phyloP scores from a whole-genome alignment of 2,113 vertebrate genomes.

The Myotis lucifugus region DNA sequence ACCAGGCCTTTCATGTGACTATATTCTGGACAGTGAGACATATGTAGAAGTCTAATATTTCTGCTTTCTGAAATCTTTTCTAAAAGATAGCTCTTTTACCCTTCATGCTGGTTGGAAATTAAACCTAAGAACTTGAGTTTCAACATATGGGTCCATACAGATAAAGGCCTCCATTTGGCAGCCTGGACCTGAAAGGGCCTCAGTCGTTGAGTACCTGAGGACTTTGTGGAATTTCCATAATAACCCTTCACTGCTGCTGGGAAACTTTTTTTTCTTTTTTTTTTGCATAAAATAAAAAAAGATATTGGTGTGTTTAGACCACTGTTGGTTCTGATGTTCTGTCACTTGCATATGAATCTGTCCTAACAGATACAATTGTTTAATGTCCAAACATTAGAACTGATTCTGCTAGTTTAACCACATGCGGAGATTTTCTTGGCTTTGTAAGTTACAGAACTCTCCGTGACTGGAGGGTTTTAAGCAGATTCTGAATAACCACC shows the following conservation, averaged over 20 bases:
- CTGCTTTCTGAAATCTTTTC: not conserved
- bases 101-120: not conserved
- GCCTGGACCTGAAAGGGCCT: not conserved
- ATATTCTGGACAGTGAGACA: not conserved
- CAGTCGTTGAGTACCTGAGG: not conserved
- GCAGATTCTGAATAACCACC: slow-evolving; percentile 24
- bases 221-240: not conserved
- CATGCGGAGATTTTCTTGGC: not conserved
- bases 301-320: not conserved
- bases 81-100: not conserved
- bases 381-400: not conserved
- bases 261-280: too few species aligned
- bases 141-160: not conserved
- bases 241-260: not conserved
- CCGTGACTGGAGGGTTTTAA: not conserved
- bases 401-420: not conserved
- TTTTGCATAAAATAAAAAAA: not conserved
- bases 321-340: not conserved
- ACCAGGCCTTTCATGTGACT: not conserved
- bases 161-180: not conserved
- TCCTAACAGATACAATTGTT: not conserved
- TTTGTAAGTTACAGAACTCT: not conserved
- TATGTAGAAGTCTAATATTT: not conserved
- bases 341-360: not conserved
- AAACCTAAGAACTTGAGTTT: not conserved